phyloP scores from a whole-genome alignment of 1,140 invertebrate species.

The Chrysopa pallens region DNA sequence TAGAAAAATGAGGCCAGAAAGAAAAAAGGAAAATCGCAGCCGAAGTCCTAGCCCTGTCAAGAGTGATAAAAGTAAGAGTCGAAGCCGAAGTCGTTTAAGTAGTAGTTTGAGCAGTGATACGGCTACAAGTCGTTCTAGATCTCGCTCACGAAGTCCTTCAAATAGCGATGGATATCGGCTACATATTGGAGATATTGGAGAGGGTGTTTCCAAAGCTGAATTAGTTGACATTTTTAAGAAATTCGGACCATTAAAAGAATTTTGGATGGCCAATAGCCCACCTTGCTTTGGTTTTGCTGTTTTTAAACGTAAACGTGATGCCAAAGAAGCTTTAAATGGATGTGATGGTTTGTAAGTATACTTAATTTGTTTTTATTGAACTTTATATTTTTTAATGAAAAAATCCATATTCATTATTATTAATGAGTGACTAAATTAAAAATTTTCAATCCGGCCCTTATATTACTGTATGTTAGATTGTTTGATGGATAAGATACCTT shows the following conservation, averaged over 20 bases:
- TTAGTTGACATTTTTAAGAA: conserved; percentile 42
- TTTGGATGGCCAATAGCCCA: conserved; percentile 52
- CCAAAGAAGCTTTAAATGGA: conserved; percentile 40
- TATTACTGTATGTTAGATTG: too few relatives aligned
- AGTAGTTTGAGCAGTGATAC: neutral
- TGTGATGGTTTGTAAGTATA: conserved; percentile 40
- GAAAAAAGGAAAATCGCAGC: too few relatives aligned
- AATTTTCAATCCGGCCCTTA: too few relatives aligned
- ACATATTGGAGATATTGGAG: conserved; percentile 28
- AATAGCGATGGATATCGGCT: conserved; percentile 23
- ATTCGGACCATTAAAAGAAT: conserved; percentile 43
- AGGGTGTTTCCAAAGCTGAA: conserved; percentile 29
- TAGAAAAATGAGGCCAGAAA: too few relatives aligned
- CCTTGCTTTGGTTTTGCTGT: conserved; percentile 57
- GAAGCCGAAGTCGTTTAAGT: neutral
- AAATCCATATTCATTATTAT: too few relatives aligned
- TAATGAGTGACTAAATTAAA: too few relatives aligned
- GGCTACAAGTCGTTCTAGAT: conserved; percentile 5
- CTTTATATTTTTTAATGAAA: too few relatives aligned
- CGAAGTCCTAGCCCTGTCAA: too few relatives aligned
- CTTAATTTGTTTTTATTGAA: neutral
- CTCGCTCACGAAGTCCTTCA: conserved; percentile 18
- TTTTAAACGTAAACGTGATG: conserved; percentile 48
- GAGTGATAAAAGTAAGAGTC: too few relatives aligned
- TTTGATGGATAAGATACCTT: too few relatives aligned